These are phyloP conservation scores for Antheraea yamamai DNA, from an alignment of 2,888 invertebrate genomes.

Conservation along the genomic window DNA sequence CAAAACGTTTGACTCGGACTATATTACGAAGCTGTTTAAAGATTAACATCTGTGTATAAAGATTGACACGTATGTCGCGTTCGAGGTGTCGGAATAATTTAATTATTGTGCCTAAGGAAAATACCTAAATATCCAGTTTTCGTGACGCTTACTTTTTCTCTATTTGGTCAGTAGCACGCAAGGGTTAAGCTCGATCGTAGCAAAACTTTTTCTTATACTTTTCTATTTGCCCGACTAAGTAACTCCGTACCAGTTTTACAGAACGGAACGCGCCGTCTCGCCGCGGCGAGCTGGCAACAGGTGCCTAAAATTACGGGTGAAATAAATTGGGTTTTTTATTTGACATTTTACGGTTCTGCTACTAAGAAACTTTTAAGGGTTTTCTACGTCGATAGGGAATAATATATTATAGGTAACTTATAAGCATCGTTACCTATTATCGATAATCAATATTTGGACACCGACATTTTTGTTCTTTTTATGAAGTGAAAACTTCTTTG, in stretches of 20 bases:
- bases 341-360: constrained; percentile 7
- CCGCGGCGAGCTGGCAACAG: background rate
- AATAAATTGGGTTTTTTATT: constrained; percentile 18
- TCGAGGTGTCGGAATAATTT: background rate
- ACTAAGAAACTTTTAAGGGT: constrained; percentile 7
- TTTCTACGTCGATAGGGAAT: constrained; percentile 5
- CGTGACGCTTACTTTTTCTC: background rate
- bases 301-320: constrained; percentile 15
- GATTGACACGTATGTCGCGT: background rate
- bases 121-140: background rate
- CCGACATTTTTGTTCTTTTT: background rate
- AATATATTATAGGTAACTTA: background rate
- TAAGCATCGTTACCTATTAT: background rate
- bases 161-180: background rate
- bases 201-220: background rate
- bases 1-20: too few relatives aligned
- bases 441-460: background rate
- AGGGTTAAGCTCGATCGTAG: background rate
- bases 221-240: background rate
- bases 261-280: background rate
- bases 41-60: background rate
- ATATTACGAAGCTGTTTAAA: too few relatives aligned
- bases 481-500: background rate
- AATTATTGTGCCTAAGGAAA: background rate
- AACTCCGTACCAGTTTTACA: constrained; percentile 1